Evolutionary conservation across 2,797 vertebrate species (phyloP).

Genomic region (Lophotriccus pileatus): DNA sequence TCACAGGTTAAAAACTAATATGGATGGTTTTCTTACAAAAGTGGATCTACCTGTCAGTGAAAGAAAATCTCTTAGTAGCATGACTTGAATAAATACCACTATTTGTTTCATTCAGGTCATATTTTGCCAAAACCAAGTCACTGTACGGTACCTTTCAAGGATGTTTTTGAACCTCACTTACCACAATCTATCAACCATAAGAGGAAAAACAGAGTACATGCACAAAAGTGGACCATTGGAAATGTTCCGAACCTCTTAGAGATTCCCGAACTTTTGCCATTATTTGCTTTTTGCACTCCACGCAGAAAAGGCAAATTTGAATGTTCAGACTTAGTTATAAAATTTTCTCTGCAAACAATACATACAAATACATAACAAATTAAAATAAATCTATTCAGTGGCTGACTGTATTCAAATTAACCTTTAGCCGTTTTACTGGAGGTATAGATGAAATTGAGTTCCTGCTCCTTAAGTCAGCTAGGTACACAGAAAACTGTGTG

Average conservation of each 20-base stretch:
- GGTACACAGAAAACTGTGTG: slow-evolving; percentile 82
- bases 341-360: background rate
- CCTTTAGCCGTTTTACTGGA: slow-evolving; percentile 90
- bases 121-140: background rate
- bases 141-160: background rate
- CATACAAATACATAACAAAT: background rate
- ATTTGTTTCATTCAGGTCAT: background rate
- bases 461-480: slow-evolving; percentile 87
- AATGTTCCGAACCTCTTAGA: background rate
- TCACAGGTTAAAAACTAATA: background rate
- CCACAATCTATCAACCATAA: background rate
- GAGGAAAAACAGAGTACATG: background rate
- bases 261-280: background rate
- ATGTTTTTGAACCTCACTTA: background rate
- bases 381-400: background rate
- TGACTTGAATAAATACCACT: background rate
- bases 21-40: background rate
- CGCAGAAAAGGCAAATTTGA: background rate
- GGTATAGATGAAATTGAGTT: slow-evolving; percentile 81
- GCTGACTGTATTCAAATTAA: slow-evolving; percentile 24
- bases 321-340: background rate
- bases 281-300: background rate
- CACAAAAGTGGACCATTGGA: background rate
- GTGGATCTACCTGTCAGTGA: background rate
- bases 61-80: background rate